Conservation (phyloP, 1,140 invertebrate genomes). For the Agrypnia vestita region DNA sequence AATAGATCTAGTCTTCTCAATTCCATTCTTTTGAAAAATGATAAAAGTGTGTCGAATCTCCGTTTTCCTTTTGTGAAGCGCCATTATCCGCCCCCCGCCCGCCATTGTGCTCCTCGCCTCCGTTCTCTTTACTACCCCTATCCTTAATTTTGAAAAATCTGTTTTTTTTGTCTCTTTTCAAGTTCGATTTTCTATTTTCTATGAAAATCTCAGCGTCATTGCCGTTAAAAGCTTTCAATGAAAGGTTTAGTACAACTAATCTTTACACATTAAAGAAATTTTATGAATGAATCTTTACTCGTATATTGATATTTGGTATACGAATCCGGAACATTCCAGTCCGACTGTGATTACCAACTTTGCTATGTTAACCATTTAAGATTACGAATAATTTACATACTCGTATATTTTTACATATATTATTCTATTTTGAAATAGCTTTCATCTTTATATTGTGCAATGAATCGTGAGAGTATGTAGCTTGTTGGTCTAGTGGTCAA, state of each 20-base stretch:
- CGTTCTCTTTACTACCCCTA: constrained; percentile 48
- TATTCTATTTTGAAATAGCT: too few species aligned
- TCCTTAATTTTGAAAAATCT: constrained; percentile 50
- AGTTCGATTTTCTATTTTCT: not conserved
- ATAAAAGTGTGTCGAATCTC: constrained; percentile 58
- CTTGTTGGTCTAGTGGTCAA: too few species aligned
- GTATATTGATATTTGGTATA: too few species aligned
- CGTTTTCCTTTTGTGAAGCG: constrained; percentile 55
- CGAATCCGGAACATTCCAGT: too few species aligned
- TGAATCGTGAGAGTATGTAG: too few species aligned
- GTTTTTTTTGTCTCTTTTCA: constrained; percentile 6
- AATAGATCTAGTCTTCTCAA: not conserved
- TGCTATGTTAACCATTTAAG: too few species aligned
- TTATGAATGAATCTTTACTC: too few species aligned
- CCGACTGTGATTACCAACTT: too few species aligned
- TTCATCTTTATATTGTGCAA: too few species aligned
- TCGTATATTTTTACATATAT: too few species aligned
- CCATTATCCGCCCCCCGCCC: constrained; percentile 49
- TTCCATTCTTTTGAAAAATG: constrained; percentile 54
- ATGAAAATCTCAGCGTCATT: not conserved
- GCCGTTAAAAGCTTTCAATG: not conserved
- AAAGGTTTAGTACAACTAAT: not conserved
- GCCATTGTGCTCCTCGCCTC: constrained; percentile 47
- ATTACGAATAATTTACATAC: too few species aligned
- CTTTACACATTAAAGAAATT: too few species aligned